Base-by-base conservation (phyloP, 2,797 vertebrate species). In the Alca torda region DNA sequence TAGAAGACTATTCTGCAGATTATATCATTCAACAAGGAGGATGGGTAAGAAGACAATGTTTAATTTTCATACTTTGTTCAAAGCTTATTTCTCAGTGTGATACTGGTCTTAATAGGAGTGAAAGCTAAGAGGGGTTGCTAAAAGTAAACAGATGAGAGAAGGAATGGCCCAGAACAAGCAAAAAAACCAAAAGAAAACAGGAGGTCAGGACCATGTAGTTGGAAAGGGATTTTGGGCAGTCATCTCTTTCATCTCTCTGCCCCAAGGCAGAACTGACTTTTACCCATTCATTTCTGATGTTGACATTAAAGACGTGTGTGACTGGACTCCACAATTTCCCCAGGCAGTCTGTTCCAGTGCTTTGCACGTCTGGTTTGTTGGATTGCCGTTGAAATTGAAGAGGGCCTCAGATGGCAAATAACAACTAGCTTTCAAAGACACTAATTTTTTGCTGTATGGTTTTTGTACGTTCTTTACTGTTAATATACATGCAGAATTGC, bases 1-100 rank as follows among this genome's bases (percentile, higher is more conserved):
- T 99, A 53, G 98, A 99, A 95, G 99, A 99, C 83, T 97, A 94
- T 14, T 98, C 98, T 78, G 98, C 98, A 3, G 98, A 98, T 85
- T 99, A 98, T 96, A 98, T 99, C 96, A 98, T 99, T 83, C 98
- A 99, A 80, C 99, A 99, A 91, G 99, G 99, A 41, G 99, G 99
- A 98, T 99, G 99, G 99, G 99, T 99, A 98, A 99, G 99, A 79
- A 43, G 9, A 64, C 39, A 30, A 25, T 24, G 24, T 46, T 87
- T 57, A 72, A 59, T 87, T 80, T 72, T 39, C 41, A 24, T 80
- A n/a, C 28, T 51, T 76, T 53, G 30, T 78, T 77, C 35, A 60
- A 39, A 59, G 41, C 15, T 76, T 9, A 43, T 60, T 74, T 95
- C 54, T 80, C 35, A 65, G 21, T 15, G 25, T 73, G 46, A 24